phyloP scores from a whole-genome alignment of 2,113 vertebrate genomes.

The Nycticorax nycticorax region DNA sequence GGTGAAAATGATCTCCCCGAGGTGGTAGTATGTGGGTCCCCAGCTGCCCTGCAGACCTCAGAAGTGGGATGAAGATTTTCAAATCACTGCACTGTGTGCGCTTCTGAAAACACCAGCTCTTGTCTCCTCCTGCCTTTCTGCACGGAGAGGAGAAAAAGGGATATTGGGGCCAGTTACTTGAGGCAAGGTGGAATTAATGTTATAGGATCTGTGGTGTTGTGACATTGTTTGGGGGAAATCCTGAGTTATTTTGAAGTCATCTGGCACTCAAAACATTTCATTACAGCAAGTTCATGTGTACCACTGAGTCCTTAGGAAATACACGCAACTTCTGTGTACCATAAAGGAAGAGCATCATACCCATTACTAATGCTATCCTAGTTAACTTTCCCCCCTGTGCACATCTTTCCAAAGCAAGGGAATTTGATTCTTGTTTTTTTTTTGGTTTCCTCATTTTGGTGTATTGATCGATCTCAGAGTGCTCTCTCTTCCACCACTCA shows the following conservation, averaged over 20 bases:
- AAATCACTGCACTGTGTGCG: fast-evolving
- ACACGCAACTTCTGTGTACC: neutral
- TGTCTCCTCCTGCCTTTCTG: neutral
- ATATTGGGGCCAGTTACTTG: neutral
- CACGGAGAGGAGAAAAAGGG: neutral
- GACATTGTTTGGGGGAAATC: neutral
- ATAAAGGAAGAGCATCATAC: neutral
- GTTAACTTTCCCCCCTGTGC: neutral
- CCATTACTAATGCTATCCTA: neutral
- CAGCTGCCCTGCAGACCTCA: neutral
- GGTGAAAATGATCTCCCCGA: neutral
- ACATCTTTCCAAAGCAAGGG: neutral
- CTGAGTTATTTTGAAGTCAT: neutral
- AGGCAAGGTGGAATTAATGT: neutral
- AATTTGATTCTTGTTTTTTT: neutral
- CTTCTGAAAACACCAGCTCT: neutral
- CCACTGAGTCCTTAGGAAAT: neutral
- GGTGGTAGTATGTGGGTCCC: neutral
- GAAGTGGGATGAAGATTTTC: neutral
- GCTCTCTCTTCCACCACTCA: neutral
- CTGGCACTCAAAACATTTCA: neutral
- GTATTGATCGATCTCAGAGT: neutral
- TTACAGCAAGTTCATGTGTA: neutral
- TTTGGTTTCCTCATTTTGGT: neutral
- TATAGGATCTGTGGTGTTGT: neutral